Evolutionary conservation across 2,113 vertebrate species (phyloP), one percentile per base, ranked within the genome.

Genomic region (Larimichthys polyactis): DNA sequence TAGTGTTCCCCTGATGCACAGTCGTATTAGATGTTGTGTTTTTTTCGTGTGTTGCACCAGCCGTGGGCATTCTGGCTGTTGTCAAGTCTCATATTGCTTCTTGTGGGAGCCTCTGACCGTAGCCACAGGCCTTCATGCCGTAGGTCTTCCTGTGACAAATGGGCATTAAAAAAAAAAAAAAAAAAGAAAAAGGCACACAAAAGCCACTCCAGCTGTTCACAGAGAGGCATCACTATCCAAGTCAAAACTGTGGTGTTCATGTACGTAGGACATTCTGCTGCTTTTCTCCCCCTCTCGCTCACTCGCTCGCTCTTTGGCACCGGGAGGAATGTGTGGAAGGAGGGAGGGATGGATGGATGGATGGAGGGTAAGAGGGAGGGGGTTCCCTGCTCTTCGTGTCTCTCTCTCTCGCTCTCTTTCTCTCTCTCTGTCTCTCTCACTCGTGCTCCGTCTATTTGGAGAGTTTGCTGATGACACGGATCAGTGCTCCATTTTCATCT

Each of bases 401-500:
- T 51, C 16, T 51, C 16, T 51, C 49, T 51, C 49, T 51, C 16
- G 2, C 49, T 19, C 52, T 40, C 36, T 40, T 5, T 6, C 32
- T 36, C 32, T 29, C 27, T 27, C 29, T 29, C 32, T 5, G 5
- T 52, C 54, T 24, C 11, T 27, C 22, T 27, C 55, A 29, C 60
- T 52, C 51, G 70, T 73, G 62, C 74, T 24, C 22, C 3, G 15
- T 91, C 94, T 99, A 99, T 92, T 99, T 99, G 91, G 98, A 99
- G 87, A 99, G 96, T 92, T 99, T 99, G 96, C 98, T 99, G 96
- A 99, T 99, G 93, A 99, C 98, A 89, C 98, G 94, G 94, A 99
- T 99, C 89, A 99, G 96, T 57, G 98, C 98, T 81, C 98, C 98
- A 0, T 99, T 99, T 94, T 99, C 98, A 27, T 99, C 98, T 94